A percentile compares a stretch with the other conserved stretches of the same genome.
These are phyloP conservation scores for Gambusia holbrooki DNA, from an alignment of 2,113 vertebrate genomes.

Conservation along the genomic window DNA sequence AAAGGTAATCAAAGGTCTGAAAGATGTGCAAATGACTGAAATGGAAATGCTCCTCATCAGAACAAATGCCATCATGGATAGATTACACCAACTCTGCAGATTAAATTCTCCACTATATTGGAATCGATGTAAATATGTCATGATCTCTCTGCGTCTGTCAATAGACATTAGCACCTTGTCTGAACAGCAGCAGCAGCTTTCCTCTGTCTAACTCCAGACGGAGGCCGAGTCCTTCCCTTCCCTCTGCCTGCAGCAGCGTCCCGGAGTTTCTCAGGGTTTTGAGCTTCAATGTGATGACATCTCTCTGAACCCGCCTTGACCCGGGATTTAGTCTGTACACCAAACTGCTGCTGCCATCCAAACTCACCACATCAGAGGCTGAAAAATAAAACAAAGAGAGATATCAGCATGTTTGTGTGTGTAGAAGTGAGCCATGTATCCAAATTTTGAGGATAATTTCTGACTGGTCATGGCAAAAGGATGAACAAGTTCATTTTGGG, in stretches of 20 bases:
- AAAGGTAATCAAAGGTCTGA: not conserved
- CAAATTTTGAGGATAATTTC: not conserved
- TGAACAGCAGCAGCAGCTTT: conserved; percentile 49
- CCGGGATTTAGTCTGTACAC: conserved; percentile 40
- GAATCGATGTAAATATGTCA: not conserved
- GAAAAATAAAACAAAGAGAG: conserved; percentile 5
- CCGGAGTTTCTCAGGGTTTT: conserved; percentile 67
- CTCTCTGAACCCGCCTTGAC: conserved; percentile 2
- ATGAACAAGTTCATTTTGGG: too few relatives aligned
- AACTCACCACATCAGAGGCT: conserved; percentile 59
- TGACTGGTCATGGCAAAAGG: too few relatives aligned
- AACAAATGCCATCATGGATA: not conserved
- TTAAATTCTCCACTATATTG: not conserved
- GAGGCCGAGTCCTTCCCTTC: conserved; percentile 36
- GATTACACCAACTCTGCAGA: not conserved
- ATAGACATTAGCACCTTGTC: conserved; percentile 29
- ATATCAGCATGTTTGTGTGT: not conserved
- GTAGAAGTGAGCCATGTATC: not conserved
- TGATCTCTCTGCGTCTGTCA: not conserved
- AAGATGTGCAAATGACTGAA: not conserved
- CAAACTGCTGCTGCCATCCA: conserved; percentile 48
- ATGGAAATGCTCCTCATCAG: not conserved
- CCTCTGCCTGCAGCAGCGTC: conserved; percentile 53
- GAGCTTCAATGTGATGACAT: conserved; percentile 61
- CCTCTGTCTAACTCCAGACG: conserved; percentile 66